Percentiles rank a stretch among this genome's conserved stretches.
phyloP scores from a whole-genome alignment of 1,140 invertebrate species.

The Drosophila melanica region DNA sequence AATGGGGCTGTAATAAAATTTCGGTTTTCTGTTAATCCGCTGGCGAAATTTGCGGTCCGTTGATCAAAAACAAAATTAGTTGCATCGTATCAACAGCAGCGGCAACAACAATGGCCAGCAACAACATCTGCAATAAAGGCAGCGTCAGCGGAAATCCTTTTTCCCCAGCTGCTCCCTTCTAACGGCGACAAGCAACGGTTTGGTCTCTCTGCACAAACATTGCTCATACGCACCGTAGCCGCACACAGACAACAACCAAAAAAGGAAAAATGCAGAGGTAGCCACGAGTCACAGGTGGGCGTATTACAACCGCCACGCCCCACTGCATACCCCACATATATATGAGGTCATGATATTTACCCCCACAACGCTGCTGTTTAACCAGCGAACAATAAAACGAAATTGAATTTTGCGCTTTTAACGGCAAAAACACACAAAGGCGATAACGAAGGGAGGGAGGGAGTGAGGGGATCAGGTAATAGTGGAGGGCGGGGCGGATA shows the following conservation, averaged over 20 bases:
- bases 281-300: conserved; percentile 72
- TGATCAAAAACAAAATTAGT: conserved; percentile 45
- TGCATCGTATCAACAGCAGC: conserved; percentile 37
- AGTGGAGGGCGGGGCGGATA: conserved; percentile 14
- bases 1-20: conserved; percentile 26
- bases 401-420: conserved; percentile 82
- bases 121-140: conserved; percentile 22
- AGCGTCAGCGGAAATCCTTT: conserved; percentile 34
- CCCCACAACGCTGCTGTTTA: conserved; percentile 57
- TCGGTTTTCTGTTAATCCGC: conserved; percentile 15
- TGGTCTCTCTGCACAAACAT: conserved; percentile 39
- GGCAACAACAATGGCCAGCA: conserved; percentile 10
- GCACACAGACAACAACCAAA: conserved; percentile 30
- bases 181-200: neutral
- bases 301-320: conserved; percentile 70
- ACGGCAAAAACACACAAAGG: conserved; percentile 72
- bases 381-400: conserved; percentile 80
- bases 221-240: conserved; percentile 54
- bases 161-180: neutral
- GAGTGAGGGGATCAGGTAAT: neutral
- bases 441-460: conserved; percentile 33
- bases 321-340: conserved; percentile 1
- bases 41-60: conserved; percentile 34
- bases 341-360: conserved; percentile 36
- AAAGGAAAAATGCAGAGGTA: conserved; percentile 6